Base-by-base conservation (phyloP, 2,797 vertebrate species). In the Clamator glandarius region DNA sequence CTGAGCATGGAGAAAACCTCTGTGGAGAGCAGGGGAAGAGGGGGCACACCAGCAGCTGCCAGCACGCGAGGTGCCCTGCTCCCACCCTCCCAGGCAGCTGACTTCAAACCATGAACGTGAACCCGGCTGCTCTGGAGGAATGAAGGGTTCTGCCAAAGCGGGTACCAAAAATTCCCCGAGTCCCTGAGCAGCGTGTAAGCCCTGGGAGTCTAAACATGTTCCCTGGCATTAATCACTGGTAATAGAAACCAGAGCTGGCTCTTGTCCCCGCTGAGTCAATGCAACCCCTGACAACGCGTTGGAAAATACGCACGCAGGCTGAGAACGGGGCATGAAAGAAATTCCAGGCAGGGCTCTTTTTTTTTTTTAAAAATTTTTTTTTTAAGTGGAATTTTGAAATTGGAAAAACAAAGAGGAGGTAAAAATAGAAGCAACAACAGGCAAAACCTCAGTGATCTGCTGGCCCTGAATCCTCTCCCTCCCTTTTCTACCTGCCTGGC, bases 231-330 rank as follows among this genome's bases (percentile, higher is more conserved):
- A 98, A 98, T 98, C 98, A 97, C 57, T 77, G 92, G 90, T 98
- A 98, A 98, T 97, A 95, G 97, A 98, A 98, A 98, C 97, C 98
- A 98, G 98, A 98, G 95, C 96, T 97, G 97, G 97, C 96, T 96
- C 93, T 93, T 59, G 87, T 58, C 96, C 97, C 92, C 86, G 90
- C 96, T 88, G 97, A 98, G 97, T 98, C 98, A 98, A 97, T 78
- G 94, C 95, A 97, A 97, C 96, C 92, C 95, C 81, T 94, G 96
- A 94, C 84, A 96, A 96, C 78, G 93, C 94, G 29, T 96, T 94
- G 94, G 97, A 97, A 98, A 97, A 96, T 93, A 97, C 93, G 85
- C 97, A 96, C 93, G 70, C 92, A 54, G 96, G 96, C 92, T 97
- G 97, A 84, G 97, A 97, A 97, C 7, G 28, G 96, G 94, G 92